These are phyloP conservation scores for Dioctria rufipes DNA, from an alignment of 2,888 invertebrate genomes.

Conservation along the genomic window DNA sequence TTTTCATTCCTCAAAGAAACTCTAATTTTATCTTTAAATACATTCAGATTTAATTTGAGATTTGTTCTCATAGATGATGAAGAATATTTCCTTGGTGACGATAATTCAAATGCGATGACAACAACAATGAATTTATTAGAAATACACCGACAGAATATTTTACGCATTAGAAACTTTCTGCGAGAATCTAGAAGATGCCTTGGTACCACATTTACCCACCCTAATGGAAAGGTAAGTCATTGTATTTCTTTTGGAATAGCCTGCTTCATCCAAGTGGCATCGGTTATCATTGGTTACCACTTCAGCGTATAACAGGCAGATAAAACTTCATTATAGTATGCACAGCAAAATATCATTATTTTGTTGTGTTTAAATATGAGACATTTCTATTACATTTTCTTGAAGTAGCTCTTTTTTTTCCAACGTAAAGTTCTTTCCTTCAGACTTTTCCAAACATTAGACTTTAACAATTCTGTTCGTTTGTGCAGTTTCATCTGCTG, in stretches of 20 bases:
- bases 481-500: constrained; percentile 79
- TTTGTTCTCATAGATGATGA: too few species aligned
- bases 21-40: too few species aligned
- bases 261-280: constrained; percentile 48
- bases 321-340: constrained; percentile 20
- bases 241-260: neutral
- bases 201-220: constrained; percentile 80
- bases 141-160: constrained; percentile 81
- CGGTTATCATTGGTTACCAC: neutral
- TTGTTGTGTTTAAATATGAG: constrained; percentile 21
- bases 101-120: constrained; percentile 77
- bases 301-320: constrained; percentile 51
- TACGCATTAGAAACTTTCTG: constrained; percentile 86
- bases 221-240: constrained; percentile 77
- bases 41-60: too few species aligned
- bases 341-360: constrained; percentile 11
- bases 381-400: neutral
- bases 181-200: constrained; percentile 81
- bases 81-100: constrained; percentile 78
- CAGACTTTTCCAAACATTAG: constrained; percentile 76
- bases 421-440: constrained; percentile 20
- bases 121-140: constrained; percentile 81
- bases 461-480: constrained; percentile 74
- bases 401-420: neutral
- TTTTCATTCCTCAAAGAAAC: too few species aligned